Base-by-base conservation (phyloP, 2,888 invertebrate species). In the Eulithis prunata region DNA sequence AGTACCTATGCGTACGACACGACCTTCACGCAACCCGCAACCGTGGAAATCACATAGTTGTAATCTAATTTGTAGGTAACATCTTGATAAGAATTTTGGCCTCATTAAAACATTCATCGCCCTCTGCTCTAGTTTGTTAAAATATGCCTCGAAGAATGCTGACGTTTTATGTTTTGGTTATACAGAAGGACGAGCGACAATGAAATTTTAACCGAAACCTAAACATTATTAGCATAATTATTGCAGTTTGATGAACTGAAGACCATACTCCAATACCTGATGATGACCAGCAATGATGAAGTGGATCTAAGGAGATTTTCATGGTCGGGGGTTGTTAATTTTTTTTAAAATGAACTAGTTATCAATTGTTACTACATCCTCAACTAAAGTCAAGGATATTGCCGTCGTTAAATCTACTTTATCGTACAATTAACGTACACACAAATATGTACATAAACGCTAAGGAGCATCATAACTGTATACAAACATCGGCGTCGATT, bases 401-500 rank as follows among this genome's bases (percentile, higher is more conserved):
- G 45, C 56, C 66, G 45, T 57, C 60, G 59, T 71, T 68, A 69
- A 64, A 75, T 71, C 67, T 74, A 71, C 72, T 73, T 75, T 72
- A 76, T 78, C 74, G 69, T 70, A 68, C 68, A 71, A 75, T 76
- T 77, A 76, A 73, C 64, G 62, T 57, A 61, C 66, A 66, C 64
- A 66, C 68, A 76, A 73, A 74, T 74, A 71, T 75, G 75, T 75
- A 76, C 76, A 77, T 73, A 78, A 78, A 76, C 68, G 76, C 69
- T 74, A 70, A 72, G 68, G 74, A 68, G 80, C 78, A 78, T 81
- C 81, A 77, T 80, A 79, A 76, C 76, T 79, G 81, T 81, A 78
- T 80, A 84, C 81, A 83, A 84, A 82, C 83, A 83, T 72, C 79
- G 81, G 75, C 77, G 79, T 76, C 81, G 87, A 89, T 87, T 82